Conservation (phyloP, 2,113 vertebrate species). For the Hippopotamus amphibius region DNA sequence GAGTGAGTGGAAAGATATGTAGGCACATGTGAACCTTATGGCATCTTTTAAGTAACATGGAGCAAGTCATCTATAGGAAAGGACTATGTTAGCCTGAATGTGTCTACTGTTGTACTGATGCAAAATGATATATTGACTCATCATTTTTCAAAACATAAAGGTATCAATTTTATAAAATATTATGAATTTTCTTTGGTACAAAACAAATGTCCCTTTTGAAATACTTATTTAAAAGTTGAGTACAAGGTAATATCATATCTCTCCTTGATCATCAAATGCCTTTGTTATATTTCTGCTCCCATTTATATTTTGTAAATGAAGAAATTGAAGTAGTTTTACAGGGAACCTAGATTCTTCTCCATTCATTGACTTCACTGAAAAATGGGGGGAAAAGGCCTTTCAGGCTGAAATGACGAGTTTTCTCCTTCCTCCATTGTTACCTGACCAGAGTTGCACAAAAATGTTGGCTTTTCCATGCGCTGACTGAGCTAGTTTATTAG, state of each 20-base stretch:
- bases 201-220: constrained; percentile 1
- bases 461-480: neutral
- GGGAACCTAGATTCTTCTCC: neutral
- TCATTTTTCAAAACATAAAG: constrained; percentile 2
- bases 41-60: neutral
- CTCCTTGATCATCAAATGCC: neutral
- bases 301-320: constrained; percentile 21
- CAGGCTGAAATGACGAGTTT: neutral
- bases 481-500: neutral
- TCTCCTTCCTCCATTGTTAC: neutral
- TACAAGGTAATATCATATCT: neutral
- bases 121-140: neutral
- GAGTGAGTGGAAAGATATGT: neutral
- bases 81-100: neutral
- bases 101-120: neutral
- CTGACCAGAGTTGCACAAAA: neutral
- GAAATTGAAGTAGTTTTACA: neutral
- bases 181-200: neutral
- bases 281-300: neutral
- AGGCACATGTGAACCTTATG: neutral
- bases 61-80: neutral
- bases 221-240: constrained; percentile 7
- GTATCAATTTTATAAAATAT: neutral
- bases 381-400: neutral
- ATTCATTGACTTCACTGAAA: constrained; percentile 13